Base-by-base conservation (phyloP, 2,797 vertebrate species). In the Sebastes melanostomus region DNA sequence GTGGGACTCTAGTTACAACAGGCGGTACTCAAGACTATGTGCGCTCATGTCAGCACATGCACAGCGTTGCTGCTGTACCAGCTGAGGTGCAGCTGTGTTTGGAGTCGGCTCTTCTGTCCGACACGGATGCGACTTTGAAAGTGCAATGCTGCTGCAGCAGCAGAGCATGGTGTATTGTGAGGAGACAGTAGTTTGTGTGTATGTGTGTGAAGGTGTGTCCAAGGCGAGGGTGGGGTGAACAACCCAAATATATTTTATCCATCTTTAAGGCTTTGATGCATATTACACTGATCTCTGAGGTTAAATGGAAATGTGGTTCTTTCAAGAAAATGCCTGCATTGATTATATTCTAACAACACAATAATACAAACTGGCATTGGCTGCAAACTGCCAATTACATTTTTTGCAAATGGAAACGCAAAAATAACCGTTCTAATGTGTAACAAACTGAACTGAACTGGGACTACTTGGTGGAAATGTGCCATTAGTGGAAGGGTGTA, bases 1-100 rank as follows among this genome's bases (percentile, higher is more conserved):
- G 76, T 30, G 59, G 74, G 83, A 88, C 86, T 91, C 84, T 65
- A 59, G 84, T 86, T 89, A 67, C 81, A 91, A 92, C 80, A 90
- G 76, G 86, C 85, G 10, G 55, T 20, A 34, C 79, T 74, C 22
- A 3, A 18, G 84, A 87, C 77, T 90, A 88, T 85, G 87, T 72
- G 55, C 5, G 63, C 88, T 95, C 95, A 87, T 94, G 95, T 95
- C 94, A 72, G 90, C 91, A 94, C 95, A 95, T 79, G 95, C 90
- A 92, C 68, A 5, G 72, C 16, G 74, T 50, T 77, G 80, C 87
- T 50, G 78, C 78, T 76, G 82, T 72, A 93, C 90, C 94, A 94
- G 92, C 93, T 91, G 91, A 93, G 90, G 84, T 63, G 89, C 95
- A 96, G 95, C 95, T 96, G 94, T 95, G 95, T 94, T 95, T 95